Percentiles rank a stretch among this genome's conserved stretches.
Conservation (phyloP, 2,113 vertebrate genomes). For the Saiga tatarica region DNA sequence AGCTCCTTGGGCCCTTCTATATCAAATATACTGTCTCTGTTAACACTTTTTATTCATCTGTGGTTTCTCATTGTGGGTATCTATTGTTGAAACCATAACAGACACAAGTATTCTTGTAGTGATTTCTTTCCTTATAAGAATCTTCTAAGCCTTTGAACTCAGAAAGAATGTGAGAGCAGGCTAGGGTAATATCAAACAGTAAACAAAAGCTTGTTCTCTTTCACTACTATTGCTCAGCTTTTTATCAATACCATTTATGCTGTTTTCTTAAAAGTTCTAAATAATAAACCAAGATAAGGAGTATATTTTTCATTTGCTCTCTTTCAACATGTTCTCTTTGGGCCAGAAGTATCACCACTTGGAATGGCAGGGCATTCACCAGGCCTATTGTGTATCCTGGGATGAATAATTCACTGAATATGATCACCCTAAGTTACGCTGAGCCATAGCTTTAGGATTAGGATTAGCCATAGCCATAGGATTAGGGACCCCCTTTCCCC, state of each 20-base stretch:
- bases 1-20: conserved; percentile 28
- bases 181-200: conserved; percentile 52
- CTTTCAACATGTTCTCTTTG: not conserved
- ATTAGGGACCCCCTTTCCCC: not conserved
- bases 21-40: conserved; percentile 7
- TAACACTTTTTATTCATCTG: conserved; percentile 30
- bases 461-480: not conserved
- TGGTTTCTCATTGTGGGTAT: not conserved
- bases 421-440: not conserved
- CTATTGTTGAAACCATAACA: not conserved
- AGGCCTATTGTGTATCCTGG: not conserved
- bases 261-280: conserved; percentile 42
- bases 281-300: conserved; percentile 1
- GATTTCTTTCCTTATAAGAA: conserved; percentile 47
- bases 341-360: not conserved
- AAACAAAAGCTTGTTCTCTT: conserved; percentile 22
- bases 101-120: conserved; percentile 10
- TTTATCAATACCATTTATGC: conserved; percentile 33
- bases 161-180: not conserved
- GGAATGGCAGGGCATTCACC: not conserved
- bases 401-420: not conserved
- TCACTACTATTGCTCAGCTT: conserved; percentile 29
- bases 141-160: conserved; percentile 47
- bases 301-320: not conserved
- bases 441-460: not conserved